Evolutionary conservation across 2,113 vertebrate genomes (phyloP).

Genomic region (Barnardius zonarius): DNA sequence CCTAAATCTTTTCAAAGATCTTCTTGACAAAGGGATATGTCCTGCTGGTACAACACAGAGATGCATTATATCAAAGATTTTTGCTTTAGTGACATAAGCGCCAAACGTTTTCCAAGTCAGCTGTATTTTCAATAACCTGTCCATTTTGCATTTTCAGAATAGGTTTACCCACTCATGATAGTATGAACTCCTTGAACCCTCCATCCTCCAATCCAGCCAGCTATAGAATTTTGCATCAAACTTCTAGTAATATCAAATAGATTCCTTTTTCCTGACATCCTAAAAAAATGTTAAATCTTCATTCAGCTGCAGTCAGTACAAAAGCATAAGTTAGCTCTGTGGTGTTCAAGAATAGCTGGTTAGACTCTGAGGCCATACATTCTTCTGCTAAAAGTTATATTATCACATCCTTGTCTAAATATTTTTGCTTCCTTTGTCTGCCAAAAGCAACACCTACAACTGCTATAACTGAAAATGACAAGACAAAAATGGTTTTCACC

Average conservation of each 20-base stretch:
- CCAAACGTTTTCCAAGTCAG: neutral
- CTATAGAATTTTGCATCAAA: neutral
- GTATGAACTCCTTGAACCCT: neutral
- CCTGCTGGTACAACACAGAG: neutral
- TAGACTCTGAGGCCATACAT: neutral
- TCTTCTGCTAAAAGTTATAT: neutral
- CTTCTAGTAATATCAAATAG: neutral
- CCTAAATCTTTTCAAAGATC: neutral
- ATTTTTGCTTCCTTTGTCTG: slow-evolving; percentile 24
- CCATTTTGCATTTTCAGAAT: neutral
- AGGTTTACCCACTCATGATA: neutral
- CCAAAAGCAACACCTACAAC: slow-evolving; percentile 27
- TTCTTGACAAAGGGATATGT: neutral
- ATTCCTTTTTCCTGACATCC: neutral
- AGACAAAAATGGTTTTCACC: neutral
- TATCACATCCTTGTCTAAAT: slow-evolving; percentile 27
- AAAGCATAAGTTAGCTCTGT: neutral
- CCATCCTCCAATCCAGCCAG: neutral
- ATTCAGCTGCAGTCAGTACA: neutral
- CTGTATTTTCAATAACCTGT: neutral
- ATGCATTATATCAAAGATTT: neutral
- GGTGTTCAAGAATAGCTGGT: neutral
- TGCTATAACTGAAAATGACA: neutral
- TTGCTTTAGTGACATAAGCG: neutral
- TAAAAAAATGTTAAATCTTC: neutral